Percentiles rank a stretch among this genome's conserved stretches.
Conservation (phyloP, 2,888 invertebrate genomes). For the Catocala sponsa region DNA sequence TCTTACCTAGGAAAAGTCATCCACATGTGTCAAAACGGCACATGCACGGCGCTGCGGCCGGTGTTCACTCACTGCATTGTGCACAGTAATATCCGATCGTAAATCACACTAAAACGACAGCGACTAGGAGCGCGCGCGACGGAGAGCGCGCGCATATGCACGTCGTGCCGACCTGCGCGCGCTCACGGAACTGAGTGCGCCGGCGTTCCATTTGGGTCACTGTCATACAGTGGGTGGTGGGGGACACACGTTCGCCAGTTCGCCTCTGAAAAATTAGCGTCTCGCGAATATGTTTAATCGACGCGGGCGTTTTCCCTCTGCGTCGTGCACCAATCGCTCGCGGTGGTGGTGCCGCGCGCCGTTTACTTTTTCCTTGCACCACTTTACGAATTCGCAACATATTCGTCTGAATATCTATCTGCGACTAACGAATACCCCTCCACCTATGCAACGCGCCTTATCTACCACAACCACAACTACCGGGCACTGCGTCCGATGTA, state of each 20-base stretch:
- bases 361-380: constrained; percentile 37
- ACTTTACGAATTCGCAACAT: constrained; percentile 47
- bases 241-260: constrained; percentile 78
- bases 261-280: constrained; percentile 84
- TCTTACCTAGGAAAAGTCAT: constrained; percentile 74
- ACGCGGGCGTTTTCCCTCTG: constrained; percentile 79
- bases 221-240: constrained; percentile 85
- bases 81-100: constrained; percentile 80
- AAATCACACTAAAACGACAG: constrained; percentile 77
- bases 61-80: constrained; percentile 77
- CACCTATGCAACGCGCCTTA: constrained; percentile 45
- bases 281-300: constrained; percentile 83
- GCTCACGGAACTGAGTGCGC: constrained; percentile 86
- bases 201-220: constrained; percentile 87
- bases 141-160: constrained; percentile 46
- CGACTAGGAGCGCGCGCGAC: constrained; percentile 59
- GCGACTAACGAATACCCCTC: constrained; percentile 56
- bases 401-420: constrained; percentile 47
- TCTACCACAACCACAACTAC: constrained; percentile 41
- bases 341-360: constrained; percentile 43
- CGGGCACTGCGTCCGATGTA: constrained; percentile 25
- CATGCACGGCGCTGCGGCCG: constrained; percentile 62
- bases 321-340: constrained; percentile 74
- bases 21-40: constrained; percentile 61
- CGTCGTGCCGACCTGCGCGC: constrained; percentile 69